These are phyloP conservation scores for Pogonocichla stellata DNA, from an alignment of 2,113 vertebrate species.

Conservation along the genomic window DNA sequence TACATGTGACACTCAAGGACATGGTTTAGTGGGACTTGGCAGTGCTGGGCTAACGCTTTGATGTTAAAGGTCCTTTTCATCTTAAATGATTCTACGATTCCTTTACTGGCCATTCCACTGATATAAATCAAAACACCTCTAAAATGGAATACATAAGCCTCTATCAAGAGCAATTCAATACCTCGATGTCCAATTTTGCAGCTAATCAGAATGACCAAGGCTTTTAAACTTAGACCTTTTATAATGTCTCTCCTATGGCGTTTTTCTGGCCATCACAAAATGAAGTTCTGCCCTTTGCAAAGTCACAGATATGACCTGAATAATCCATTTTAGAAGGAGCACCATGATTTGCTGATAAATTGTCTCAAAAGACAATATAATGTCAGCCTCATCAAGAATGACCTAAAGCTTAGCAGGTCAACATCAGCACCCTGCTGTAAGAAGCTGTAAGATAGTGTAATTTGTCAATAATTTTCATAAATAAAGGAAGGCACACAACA, in stretches of 20 bases:
- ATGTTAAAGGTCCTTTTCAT: neutral
- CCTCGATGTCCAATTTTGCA: neutral
- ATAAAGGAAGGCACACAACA: neutral
- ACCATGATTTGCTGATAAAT: neutral
- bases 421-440: neutral
- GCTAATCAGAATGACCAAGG: neutral
- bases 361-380: neutral
- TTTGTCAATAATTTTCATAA: neutral
- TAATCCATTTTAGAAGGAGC: neutral
- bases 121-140: slow-evolving; percentile 21
- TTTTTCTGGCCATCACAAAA: neutral
- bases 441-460: neutral
- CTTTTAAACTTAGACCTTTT: neutral
- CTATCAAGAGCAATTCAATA: neutral
- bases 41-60: accelerated
- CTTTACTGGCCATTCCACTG: slow-evolving; percentile 7
- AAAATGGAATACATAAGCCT: neutral
- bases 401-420: neutral
- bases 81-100: neutral
- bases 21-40: neutral
- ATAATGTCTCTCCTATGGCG: neutral
- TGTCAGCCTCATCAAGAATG: neutral
- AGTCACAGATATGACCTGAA: neutral
- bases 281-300: neutral
- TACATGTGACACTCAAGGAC: neutral